These are phyloP conservation scores for Anagyrus pseudococci DNA, from an alignment of 2,888 invertebrate species.

Conservation along the genomic window DNA sequence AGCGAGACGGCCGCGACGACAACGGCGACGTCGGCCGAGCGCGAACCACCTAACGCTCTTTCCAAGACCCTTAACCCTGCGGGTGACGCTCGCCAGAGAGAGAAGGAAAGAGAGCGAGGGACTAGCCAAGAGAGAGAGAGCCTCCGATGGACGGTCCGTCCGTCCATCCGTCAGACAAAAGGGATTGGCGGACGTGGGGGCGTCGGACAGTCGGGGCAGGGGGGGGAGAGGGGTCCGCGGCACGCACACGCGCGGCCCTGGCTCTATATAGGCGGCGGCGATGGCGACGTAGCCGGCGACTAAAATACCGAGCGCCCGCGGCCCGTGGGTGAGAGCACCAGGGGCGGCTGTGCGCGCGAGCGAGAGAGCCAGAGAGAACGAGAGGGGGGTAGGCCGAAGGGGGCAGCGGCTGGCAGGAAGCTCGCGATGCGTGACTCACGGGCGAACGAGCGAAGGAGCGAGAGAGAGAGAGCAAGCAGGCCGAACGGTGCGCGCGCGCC, in stretches of 20 bases:
- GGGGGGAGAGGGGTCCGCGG: neutral
- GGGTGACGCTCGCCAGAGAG: constrained; percentile 55
- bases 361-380: constrained; percentile 29
- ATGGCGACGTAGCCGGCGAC: neutral
- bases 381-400: neutral
- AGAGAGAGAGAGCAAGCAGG: constrained; percentile 39
- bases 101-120: neutral
- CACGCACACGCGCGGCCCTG: no score
- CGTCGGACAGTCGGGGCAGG: constrained; percentile 21
- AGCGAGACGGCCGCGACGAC: constrained; percentile 23
- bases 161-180: constrained; percentile 47
- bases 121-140: no score
- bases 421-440: constrained; percentile 62
- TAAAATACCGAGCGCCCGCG: neutral
- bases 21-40: constrained; percentile 32
- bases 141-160: neutral
- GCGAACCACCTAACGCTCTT: constrained; percentile 53
- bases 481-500: constrained; percentile 27
- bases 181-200: constrained; percentile 49
- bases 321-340: neutral
- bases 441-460: constrained; percentile 49
- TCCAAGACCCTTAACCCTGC: constrained; percentile 60
- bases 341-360: constrained; percentile 9
- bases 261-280: neutral
- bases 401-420: constrained; percentile 54